phyloP scores from a whole-genome alignment of 1,140 invertebrate genomes.

The Dendroctonus ponderosae region DNA sequence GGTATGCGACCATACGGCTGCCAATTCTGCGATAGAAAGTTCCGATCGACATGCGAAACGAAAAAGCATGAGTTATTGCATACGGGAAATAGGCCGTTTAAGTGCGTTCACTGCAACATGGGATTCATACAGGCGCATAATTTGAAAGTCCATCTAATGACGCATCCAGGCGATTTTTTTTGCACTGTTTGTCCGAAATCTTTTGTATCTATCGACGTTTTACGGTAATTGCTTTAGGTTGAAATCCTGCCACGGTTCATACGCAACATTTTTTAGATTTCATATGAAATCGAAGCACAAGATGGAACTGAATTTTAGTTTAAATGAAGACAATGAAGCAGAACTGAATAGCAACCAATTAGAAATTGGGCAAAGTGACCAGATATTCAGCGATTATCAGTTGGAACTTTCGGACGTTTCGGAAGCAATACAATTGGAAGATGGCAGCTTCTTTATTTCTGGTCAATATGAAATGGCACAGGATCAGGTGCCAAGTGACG shows the following conservation, averaged over 20 bases:
- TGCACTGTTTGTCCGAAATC: constrained; percentile 38
- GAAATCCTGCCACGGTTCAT: not conserved
- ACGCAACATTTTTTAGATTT: constrained; percentile 1
- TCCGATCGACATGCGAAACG: constrained; percentile 41
- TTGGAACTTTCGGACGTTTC: not conserved
- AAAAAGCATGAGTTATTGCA: constrained; percentile 59
- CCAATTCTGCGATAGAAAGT: constrained; percentile 66
- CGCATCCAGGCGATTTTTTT: constrained; percentile 37
- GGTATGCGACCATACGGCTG: constrained; percentile 77
- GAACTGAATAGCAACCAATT: not conserved
- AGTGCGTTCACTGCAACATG: constrained; percentile 69
- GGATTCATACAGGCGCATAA: constrained; percentile 54
- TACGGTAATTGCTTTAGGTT: constrained; percentile 16
- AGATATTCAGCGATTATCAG: too few relatives aligned
- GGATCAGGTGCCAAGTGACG: not conserved
- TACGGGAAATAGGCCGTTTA: constrained; percentile 70
- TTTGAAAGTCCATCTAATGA: constrained; percentile 41
- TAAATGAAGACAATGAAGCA: not conserved
- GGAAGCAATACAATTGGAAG: not conserved
- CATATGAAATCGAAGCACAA: constrained; percentile 2
- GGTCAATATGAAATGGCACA: constrained; percentile 5
- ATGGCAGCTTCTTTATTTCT: not conserved
- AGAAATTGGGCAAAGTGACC: too few relatives aligned
- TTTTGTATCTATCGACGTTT: constrained; percentile 37
- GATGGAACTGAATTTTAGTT: not conserved